phyloP scores from a whole-genome alignment of 1,140 invertebrate species.

The Drosophila gunungcola region DNA sequence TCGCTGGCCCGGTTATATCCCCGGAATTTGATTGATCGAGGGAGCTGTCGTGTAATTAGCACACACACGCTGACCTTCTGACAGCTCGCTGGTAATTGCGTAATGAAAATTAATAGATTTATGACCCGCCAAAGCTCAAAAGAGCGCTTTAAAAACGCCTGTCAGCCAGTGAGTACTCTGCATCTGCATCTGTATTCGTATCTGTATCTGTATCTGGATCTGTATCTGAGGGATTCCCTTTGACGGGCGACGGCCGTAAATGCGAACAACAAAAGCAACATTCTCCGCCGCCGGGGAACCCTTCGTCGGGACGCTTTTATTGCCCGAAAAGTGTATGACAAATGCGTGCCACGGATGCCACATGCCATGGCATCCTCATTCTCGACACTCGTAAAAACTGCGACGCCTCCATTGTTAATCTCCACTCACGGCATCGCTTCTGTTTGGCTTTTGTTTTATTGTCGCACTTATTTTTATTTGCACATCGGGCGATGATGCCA shows the following conservation, averaged over 20 bases:
- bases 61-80: conserved; percentile 56
- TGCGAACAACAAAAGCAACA: conserved; percentile 3
- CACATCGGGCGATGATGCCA: conserved; percentile 50
- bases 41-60: conserved; percentile 59
- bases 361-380: conserved; percentile 28
- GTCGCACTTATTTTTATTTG: conserved; percentile 80
- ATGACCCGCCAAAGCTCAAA: conserved; percentile 43
- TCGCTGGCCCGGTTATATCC: conserved; percentile 43
- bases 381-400: conserved; percentile 61
- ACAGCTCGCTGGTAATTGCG: conserved; percentile 57
- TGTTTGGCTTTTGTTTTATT: conserved; percentile 77
- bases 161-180: not conserved
- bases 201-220: not conserved
- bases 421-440: conserved; percentile 57
- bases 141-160: conserved; percentile 32
- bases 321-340: conserved; percentile 81
- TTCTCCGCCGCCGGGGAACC: conserved; percentile 21
- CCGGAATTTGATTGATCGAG: conserved; percentile 66
- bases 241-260: conserved; percentile 28
- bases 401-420: conserved; percentile 61
- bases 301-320: conserved; percentile 60
- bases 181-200: not conserved
- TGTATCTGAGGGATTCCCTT: conserved; percentile 23
- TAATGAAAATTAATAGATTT: conserved; percentile 69
- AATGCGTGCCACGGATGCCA: conserved; percentile 56